Evolutionary conservation across 2,797 vertebrate genomes (phyloP), one percentile per base, ranked within the genome.

Genomic region (Enteromius thamalakanensis): DNA sequence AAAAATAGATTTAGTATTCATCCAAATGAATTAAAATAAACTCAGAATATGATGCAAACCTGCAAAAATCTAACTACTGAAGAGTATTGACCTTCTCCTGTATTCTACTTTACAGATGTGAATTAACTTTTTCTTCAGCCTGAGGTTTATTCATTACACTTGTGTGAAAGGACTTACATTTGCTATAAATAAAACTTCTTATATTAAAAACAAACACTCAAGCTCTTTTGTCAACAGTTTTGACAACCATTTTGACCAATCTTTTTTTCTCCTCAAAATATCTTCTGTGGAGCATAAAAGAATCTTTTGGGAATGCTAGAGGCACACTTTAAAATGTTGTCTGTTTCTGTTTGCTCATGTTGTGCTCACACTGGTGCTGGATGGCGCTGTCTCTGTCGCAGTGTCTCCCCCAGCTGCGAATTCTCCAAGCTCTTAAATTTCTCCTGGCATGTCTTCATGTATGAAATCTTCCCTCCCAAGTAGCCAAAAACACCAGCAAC

Each of bases 391-490:
- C 90, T 90, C 89, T 95, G 92, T 84, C 95, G 94, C 6, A 99
- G 87, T 72, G 92, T 93, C 76, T 97, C 96, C 92, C 94, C 97
- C 77, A 98, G 90, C 15, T 96, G 96, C 0, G 97, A 98, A 91
- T 97, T 96, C 86, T 97, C 95, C 83, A 98, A 90, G 71, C 87
- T 95, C 92, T 92, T 95, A 86, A 99, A 96, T 91, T 98, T 99
- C 89, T 97, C 96, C 49, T 94, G 94, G 90, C 97, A 99, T 3
- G 89, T 92, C 82, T 94, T 95, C 92, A 96, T 91, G 71, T 99
- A 99, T 0, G 97, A 97, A 79, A 98, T 79, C 88, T 97, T 98
- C 75, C 98, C 98, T 72, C 90, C 94, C 84, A 98, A 9, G 90
- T 94, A 98, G 70, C 96, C 93, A 90, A 85, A 93, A 26, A 93